Percentiles rank a stretch among this genome's conserved stretches.
These are phyloP conservation scores for Cheirogaleus medius DNA, from an alignment of 2,113 vertebrate species.

Conservation along the genomic window DNA sequence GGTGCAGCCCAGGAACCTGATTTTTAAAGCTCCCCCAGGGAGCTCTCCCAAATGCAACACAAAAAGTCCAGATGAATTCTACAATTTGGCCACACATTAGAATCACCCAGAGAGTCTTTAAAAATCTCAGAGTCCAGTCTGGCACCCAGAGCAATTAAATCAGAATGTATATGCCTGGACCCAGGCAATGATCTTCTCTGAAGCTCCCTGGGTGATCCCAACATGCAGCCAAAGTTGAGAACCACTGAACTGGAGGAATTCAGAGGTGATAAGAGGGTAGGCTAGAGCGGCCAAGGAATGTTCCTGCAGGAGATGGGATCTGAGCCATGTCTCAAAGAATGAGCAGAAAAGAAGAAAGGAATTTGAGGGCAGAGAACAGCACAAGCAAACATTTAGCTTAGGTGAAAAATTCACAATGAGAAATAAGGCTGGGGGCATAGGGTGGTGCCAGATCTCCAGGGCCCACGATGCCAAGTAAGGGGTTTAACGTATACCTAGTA, in stretches of 20 bases:
- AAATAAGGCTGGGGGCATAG: neutral
- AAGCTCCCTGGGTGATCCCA: neutral
- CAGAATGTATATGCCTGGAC: neutral
- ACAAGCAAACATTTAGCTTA: neutral
- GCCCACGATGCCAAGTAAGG: neutral
- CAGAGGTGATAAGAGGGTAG: neutral
- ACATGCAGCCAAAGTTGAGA: neutral
- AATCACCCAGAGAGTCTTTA: neutral
- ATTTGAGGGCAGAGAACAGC: slow-evolving; percentile 13
- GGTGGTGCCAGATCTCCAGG: neutral
- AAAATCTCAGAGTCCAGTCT: neutral
- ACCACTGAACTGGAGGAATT: slow-evolving; percentile 64
- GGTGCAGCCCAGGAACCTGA: neutral
- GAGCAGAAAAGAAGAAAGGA: slow-evolving; percentile 27
- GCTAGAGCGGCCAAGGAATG: neutral
- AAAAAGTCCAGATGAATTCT: neutral
- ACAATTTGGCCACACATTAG: neutral
- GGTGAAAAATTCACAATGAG: neutral
- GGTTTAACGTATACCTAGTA: neutral
- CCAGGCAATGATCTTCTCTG: neutral
- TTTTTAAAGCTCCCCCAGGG: neutral
- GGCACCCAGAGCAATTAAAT: neutral
- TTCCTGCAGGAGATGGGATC: slow-evolving; percentile 41
- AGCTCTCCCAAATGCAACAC: neutral
- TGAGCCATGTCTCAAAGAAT: neutral